These are phyloP conservation scores for Eptesicus fuscus DNA, from an alignment of 2,113 vertebrate genomes.

Conservation along the genomic window DNA sequence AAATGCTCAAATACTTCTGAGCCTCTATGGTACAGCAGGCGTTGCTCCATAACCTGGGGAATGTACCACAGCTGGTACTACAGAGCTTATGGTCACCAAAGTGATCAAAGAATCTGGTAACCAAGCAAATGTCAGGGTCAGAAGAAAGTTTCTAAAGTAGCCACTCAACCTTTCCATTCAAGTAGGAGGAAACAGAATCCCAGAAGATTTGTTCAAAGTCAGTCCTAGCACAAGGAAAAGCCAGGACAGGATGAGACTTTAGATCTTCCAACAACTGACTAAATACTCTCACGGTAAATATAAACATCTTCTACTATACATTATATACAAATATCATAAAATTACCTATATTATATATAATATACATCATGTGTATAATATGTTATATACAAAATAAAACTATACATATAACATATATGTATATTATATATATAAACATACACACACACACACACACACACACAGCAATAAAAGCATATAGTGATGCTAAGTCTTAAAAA, in stretches of 20 bases:
- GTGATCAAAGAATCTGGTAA: not conserved
- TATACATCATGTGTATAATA: not conserved
- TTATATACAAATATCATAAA: not conserved
- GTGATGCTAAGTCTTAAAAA: not conserved
- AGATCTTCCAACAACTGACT: not conserved
- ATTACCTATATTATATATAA: not conserved
- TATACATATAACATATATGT: not conserved
- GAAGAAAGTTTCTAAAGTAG: conserved; percentile 30
- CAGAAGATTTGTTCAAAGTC: conserved; percentile 31
- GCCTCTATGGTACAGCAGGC: not conserved
- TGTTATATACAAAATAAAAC: not conserved
- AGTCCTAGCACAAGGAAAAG: not conserved
- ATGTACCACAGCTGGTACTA: not conserved
- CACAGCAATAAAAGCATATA: not conserved
- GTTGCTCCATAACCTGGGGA: not conserved
- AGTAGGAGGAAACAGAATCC: not conserved
- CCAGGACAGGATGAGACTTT: not conserved
- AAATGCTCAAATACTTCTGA: conserved; percentile 30
- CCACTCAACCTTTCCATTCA: not conserved
- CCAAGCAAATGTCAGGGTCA: not conserved
- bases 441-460: too few relatives aligned
- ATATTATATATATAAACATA: not conserved
- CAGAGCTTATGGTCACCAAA: not conserved
- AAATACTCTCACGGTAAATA: not conserved
- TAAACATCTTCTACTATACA: not conserved